phyloP scores from a whole-genome alignment of 2,797 vertebrate genomes.

The Chiloscyllium punctatum region DNA sequence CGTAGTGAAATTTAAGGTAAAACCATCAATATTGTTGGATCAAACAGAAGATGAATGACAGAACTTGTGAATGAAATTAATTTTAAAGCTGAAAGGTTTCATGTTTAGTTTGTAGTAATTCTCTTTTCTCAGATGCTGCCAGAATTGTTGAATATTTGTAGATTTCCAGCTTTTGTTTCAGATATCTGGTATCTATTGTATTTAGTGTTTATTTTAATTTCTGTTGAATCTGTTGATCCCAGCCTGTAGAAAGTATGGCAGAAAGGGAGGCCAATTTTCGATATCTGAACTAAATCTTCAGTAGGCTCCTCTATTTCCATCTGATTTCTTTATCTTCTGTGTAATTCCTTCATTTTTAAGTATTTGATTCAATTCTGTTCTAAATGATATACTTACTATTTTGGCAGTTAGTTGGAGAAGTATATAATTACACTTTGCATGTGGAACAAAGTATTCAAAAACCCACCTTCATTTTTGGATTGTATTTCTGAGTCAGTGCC shows the following conservation, averaged over 20 bases:
- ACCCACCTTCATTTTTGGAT: neutral
- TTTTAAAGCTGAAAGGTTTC: neutral
- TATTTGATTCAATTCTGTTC: neutral
- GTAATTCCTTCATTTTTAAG: neutral
- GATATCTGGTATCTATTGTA: neutral
- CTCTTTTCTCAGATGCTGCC: neutral
- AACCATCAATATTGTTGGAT: no score
- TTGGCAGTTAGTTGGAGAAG: neutral
- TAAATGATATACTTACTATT: neutral
- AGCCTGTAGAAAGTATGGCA: neutral
- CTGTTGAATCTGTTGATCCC: neutral
- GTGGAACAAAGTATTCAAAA: neutral
- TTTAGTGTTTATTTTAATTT: neutral
- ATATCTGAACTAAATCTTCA: neutral
- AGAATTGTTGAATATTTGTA: neutral
- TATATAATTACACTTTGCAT: neutral
- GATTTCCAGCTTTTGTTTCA: neutral
- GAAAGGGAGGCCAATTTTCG: neutral
- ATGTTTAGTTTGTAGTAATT: neutral
- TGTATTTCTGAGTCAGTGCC: neutral
- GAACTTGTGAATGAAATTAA: neutral
- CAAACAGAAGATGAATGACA: neutral
- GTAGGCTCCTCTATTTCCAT: neutral
- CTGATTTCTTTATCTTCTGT: neutral
- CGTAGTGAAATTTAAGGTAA: no score